phyloP scores from a whole-genome alignment of 2,113 vertebrate species.

The Cygnus atratus region DNA sequence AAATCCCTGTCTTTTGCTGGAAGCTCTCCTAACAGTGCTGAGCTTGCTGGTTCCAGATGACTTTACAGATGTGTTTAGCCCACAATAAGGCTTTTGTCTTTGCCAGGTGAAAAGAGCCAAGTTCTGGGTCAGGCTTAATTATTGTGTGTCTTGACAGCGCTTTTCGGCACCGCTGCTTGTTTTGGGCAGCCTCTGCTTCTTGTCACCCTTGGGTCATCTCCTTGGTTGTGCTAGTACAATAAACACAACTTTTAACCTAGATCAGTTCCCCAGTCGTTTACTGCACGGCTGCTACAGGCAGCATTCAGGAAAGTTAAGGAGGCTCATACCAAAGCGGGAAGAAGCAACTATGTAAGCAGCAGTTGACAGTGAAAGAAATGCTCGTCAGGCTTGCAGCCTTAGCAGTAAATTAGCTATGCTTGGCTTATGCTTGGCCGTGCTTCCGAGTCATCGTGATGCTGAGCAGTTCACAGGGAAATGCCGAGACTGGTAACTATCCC shows the following conservation, averaged over 20 bases:
- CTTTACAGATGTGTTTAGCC: conserved; percentile 17
- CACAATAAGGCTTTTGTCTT: conserved; percentile 26
- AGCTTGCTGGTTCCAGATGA: background rate
- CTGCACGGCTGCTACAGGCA: background rate
- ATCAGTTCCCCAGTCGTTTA: background rate
- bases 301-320: background rate
- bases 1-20: conserved; percentile 45
- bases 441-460: background rate
- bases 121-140: background rate
- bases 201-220: conserved; percentile 2
- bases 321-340: background rate
- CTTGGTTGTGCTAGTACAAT: background rate
- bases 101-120: background rate
- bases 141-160: background rate
- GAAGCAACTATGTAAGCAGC: background rate
- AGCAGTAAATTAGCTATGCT: background rate
- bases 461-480: background rate
- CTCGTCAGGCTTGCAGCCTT: background rate
- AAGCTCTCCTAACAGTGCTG: background rate
- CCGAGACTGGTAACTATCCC: background rate
- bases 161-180: background rate
- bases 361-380: too few species aligned
- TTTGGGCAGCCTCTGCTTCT: background rate
- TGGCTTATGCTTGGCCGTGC: background rate
- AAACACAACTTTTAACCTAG: conserved; percentile 12